Base-by-base conservation (phyloP, 2,888 invertebrate species). In the Leptopilina syphax region DNA sequence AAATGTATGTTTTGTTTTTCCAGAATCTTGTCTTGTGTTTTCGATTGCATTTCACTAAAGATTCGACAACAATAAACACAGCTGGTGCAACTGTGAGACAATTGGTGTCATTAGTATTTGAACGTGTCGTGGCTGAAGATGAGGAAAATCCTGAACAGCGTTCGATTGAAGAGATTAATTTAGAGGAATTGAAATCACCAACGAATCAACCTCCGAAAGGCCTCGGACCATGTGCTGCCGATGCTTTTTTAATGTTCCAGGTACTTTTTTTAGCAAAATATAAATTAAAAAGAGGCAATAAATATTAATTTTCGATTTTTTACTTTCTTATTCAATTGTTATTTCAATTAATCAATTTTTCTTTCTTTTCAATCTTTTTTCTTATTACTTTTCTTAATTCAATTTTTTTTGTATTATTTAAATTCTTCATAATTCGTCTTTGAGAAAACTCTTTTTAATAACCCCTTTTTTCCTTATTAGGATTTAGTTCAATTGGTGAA, bases 21-120 rank as follows among this genome's bases (percentile, higher is more conserved):
- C 92, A 98, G 97, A 97, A 97, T 78, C 94, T 98, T 91, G 99
- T 99, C 67, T 93, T 99, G 85, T 99, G 99, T 92, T 98, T 99
- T 93, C 96, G 98, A n/a, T 95, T 99, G 88, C 98, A 99, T 91
- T 97, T 98, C 87, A 96, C 98, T 8, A 97, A 97, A 92, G 99
- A 99, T 93, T 95, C 96, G 2, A 98, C 98, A 81, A 98, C 98
- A 66, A 97, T 97, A 76, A 99, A 99, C 92, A 98, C 99, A 12
- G 99, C 99, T 8, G 98, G 99, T 1, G 99, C 99, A 54, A 99
- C 99, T 1, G 98, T 99, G 44, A 93, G 99, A 34, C 99, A 99
- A 90, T 93, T 99, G 47, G 98, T 99, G 34, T 97, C 98, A 34
- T 93, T 98, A 79, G 97, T 98, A 3, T 98, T 98, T 92, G 98